Evolutionary conservation across 1,140 invertebrate genomes (phyloP), one percentile per base, ranked within the genome.

Genomic region (Drosophila neocordata): DNA sequence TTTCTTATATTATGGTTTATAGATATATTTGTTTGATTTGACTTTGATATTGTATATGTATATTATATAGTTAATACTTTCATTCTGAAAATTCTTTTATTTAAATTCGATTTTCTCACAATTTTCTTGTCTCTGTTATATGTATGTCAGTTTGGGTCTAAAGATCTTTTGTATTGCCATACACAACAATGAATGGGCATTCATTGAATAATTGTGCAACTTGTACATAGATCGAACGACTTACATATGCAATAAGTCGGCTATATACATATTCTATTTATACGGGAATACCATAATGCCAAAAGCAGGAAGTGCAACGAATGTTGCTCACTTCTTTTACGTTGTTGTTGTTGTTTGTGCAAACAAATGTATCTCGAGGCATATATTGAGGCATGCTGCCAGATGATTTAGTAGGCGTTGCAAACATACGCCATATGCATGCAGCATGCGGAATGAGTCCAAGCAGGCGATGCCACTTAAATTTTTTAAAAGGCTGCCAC

Each of bases 381-480:
- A 77, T 60, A 75, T 65, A 78, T 65, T 78, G 82, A 75, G 78
- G 82, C 82, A 75, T 87, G 82, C 78, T 75, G 78, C 78, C 67
- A 69, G 67, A 85, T 85, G 82, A 87, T 85, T 85, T 85, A 87
- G 82, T 87, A 85, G 82, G 82, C 82, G 82, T 87, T 87, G 82
- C 82, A 85, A 77, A 87, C 83, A 82, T 78, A 69, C 68, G 74
- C 82, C 82, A 85, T 85, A 85, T 85, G 82, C 83, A 80, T 85
- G 65, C 82, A 87, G 71, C 82, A 87, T 85, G 82, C 82, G 66
- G 65, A 22, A 59, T 41, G 57, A 65, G 24, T 55, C 59, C 59
- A 69, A 69, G 48, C 52, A 71, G 67, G 56, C 57, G 38, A 68
- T 76, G 64, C 82, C 82, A 85, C 82, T 85, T 85, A 87, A 85